Percentiles rank a stretch among this genome's conserved stretches.
These are phyloP conservation scores for Agrypnia vestita DNA, from an alignment of 1,140 invertebrate genomes.

Conservation along the genomic window DNA sequence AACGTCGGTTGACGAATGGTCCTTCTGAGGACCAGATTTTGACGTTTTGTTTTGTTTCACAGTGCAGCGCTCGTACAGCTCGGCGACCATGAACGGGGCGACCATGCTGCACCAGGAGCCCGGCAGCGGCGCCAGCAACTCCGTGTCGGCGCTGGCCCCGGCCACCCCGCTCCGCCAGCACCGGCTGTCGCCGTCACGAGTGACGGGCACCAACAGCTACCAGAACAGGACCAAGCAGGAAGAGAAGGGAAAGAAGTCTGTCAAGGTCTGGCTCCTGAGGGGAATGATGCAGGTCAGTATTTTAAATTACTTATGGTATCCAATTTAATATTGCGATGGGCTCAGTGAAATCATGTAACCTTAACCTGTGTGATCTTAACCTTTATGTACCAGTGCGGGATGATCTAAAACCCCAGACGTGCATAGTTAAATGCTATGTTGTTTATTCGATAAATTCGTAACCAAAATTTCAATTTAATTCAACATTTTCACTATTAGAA, in stretches of 20 bases:
- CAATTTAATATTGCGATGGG: too few species aligned
- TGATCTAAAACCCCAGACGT: too few species aligned
- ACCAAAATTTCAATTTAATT: too few species aligned
- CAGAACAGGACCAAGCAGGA: constrained; percentile 29
- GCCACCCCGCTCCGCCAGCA: constrained; percentile 47
- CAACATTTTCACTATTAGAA: too few species aligned
- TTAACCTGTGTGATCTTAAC: too few species aligned
- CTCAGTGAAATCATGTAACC: too few species aligned
- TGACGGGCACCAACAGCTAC: constrained; percentile 41
- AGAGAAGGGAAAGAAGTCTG: constrained; percentile 59
- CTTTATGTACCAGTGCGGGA: too few species aligned
- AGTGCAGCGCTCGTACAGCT: constrained; percentile 63
- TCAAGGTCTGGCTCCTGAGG: constrained; percentile 66
- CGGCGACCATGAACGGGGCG: constrained; percentile 62
- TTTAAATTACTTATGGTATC: not conserved
- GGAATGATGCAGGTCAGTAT: constrained; percentile 65
- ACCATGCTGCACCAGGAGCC: constrained; percentile 48
- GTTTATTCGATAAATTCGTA: too few species aligned
- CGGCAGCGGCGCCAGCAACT: constrained; percentile 41
- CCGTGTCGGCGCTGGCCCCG: constrained; percentile 38
- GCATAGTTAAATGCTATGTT: too few species aligned
- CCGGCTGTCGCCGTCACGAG: constrained; percentile 45
- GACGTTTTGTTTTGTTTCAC: constrained; percentile 28
- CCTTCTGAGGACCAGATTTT: too few species aligned
- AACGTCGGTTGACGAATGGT: too few species aligned